These are phyloP conservation scores for Crotalus adamanteus DNA, from an alignment of 2,797 vertebrate species.

Conservation along the genomic window DNA sequence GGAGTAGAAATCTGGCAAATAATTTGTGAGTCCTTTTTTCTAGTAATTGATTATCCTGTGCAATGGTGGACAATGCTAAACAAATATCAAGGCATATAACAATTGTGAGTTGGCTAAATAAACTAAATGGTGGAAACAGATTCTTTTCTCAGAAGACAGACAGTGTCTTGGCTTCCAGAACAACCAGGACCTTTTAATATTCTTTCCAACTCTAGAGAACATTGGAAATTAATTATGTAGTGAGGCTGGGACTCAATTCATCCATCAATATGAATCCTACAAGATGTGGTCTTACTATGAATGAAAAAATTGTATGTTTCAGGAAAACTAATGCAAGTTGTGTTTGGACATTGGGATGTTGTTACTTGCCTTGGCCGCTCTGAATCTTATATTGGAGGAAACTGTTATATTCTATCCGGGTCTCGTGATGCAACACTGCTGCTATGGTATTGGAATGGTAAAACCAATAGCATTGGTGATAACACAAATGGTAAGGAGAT, in stretches of 20 bases:
- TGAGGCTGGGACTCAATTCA: neutral
- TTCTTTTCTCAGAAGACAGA: neutral
- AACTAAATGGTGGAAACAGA: neutral
- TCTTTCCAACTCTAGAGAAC: neutral
- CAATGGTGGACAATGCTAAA: neutral
- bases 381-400: constrained; percentile 94
- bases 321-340: constrained; percentile 95
- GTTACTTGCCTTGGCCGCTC: constrained; percentile 93
- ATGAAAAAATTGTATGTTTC: constrained; percentile 50
- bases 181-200: neutral
- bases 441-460: constrained; percentile 99
- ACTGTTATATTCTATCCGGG: constrained; percentile 94
- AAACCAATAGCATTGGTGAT: constrained; percentile 88
- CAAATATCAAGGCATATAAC: neutral
- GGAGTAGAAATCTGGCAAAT: neutral
- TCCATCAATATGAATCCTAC: neutral
- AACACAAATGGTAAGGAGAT: constrained; percentile 81
- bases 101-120: neutral
- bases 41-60: neutral
- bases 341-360: constrained; percentile 96
- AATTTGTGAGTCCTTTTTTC: neutral
- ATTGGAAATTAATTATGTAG: neutral
- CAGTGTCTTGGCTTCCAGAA: neutral
- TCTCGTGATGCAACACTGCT: constrained; percentile 95
- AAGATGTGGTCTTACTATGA: neutral